Evolutionary conservation across 1,140 invertebrate genomes (phyloP).

Genomic region (Lordiphosa clarofinis): DNA sequence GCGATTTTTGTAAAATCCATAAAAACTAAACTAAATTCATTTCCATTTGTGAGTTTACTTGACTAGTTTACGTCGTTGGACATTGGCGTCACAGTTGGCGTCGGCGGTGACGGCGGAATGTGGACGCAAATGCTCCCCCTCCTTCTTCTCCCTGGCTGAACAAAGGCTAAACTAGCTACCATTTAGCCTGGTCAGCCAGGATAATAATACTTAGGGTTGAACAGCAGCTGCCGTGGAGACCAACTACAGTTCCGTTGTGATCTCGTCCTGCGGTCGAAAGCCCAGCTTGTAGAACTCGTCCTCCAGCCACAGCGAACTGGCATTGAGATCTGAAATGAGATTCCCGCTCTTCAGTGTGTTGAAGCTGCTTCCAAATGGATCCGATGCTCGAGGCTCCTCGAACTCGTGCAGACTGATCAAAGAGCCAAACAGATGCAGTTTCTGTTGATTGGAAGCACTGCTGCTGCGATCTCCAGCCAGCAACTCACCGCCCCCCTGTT

Average conservation of each 20-base stretch:
- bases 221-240: constrained; percentile 33
- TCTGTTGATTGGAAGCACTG: constrained; percentile 62
- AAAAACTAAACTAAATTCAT: constrained; percentile 67
- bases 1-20: constrained; percentile 76
- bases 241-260: constrained; percentile 85
- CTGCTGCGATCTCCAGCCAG: constrained; percentile 59
- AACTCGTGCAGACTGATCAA: constrained; percentile 80
- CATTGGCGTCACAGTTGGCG: constrained; percentile 51
- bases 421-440: constrained; percentile 79
- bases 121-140: constrained; percentile 43
- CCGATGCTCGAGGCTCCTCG: constrained; percentile 68
- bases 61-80: constrained; percentile 64
- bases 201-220: constrained; percentile 56
- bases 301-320: constrained; percentile 83
- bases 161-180: constrained; percentile 27
- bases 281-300: constrained; percentile 86
- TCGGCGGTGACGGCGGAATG: constrained; percentile 45
- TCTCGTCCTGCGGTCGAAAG: constrained; percentile 87
- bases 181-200: constrained; percentile 48
- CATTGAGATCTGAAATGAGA: constrained; percentile 82
- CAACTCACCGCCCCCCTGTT: constrained; percentile 45
- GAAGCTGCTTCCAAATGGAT: constrained; percentile 82
- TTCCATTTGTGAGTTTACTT: constrained; percentile 67
- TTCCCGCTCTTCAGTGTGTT: constrained; percentile 80
- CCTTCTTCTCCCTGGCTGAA: constrained; percentile 30